Base-by-base conservation (phyloP, 30 jellyfish, hydroid and myxozoan species). In the Catostylus mosaicus region DNA sequence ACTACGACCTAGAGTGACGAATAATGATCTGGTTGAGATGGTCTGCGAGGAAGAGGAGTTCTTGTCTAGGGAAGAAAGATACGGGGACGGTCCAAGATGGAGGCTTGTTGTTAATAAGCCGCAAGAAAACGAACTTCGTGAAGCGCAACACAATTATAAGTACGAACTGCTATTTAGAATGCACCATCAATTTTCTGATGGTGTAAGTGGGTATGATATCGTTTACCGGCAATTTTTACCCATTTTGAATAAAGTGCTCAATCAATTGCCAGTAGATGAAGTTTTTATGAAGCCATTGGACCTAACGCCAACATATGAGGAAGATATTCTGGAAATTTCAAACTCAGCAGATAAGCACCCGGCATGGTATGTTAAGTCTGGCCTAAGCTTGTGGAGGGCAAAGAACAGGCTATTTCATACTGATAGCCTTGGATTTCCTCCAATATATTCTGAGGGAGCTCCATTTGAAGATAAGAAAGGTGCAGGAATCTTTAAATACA, bases 151-250 rank as follows among this genome's bases (percentile, higher is more conserved):
- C 40, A 36, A 29, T 1, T 63, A 79, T 63, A 52, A 35, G 45
- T 79, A 79, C n/a, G 89, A 79, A 18, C 29, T 79, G 9, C 52
- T 79, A 24, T 79, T 79, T 46, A 47, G 67, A 27, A 57, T 79
- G 72, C 37, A 79, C 16, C 89, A 79, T 34, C 77, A 60, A 30
- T 65, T 79, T 16, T 78, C 52, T 18, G 89, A 79, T 45, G 89
- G 82, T 61, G 89, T 79, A 20, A 79, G 89, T 52, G 77, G 89
- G 37, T 79, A 61, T 43, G 89, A 79, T 24, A 43, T 79, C 51
- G 75, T 79, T 5, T 79, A 79, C 60, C 68, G 89, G 77, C 89
- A 79, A 35, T 50, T 79, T 50, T 54, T 79, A 54, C 89, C 89
- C 3, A 79, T 79, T 31, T 51, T 79, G 4, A 79, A 79, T 29